Evolutionary conservation across 1,140 invertebrate genomes (phyloP), one percentile per base, ranked within the genome.

Genomic region (Samia ricini): DNA sequence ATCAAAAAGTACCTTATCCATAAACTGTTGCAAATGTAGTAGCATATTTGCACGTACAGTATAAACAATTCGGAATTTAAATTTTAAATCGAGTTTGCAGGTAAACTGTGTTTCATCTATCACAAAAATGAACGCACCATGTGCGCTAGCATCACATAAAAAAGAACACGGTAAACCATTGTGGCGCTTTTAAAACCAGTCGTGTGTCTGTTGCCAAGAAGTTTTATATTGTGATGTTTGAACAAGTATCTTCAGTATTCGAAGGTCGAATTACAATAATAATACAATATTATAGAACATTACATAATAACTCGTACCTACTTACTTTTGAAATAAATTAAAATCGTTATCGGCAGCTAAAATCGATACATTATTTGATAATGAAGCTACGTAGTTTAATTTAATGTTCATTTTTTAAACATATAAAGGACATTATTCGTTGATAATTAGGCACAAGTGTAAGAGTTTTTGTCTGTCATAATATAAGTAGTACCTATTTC

Each of bases 61-160:
- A 7, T 18, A 23, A 55, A 23, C 33, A 42, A 12, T 22, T 55
- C 12, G 6, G 7, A 24, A 55, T 55, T 55, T 55, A 22, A 55
- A 24, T 55, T 55, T 55, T 55, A 55, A 55, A 24, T 55, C 19
- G n/a, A n/a, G 20, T 23, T 49, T n/a, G 20, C 52, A 55, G 24
- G 24, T 24, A 55, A 55, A 24, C 10, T 15, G 22, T 24, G 23
- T 55, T 24, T 55, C 52, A 55, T 24, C 52, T 24, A 23, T 21
- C 7, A 4, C 2, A 55, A 24, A 24, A 21, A 42, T 42, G 8
- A 22, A 24, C 5, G 20, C 52, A 24, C 52, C 12, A 22, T 23
- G 52, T 15, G 4, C 10, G 24, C 19, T 4, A 22, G 4, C 15
- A 12, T 5, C 52, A 22, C n/a, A 23, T 5, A 23, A 55, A 23